These are phyloP conservation scores for Apteryx owenii DNA, from an alignment of 2,113 vertebrate genomes.

Conservation along the genomic window DNA sequence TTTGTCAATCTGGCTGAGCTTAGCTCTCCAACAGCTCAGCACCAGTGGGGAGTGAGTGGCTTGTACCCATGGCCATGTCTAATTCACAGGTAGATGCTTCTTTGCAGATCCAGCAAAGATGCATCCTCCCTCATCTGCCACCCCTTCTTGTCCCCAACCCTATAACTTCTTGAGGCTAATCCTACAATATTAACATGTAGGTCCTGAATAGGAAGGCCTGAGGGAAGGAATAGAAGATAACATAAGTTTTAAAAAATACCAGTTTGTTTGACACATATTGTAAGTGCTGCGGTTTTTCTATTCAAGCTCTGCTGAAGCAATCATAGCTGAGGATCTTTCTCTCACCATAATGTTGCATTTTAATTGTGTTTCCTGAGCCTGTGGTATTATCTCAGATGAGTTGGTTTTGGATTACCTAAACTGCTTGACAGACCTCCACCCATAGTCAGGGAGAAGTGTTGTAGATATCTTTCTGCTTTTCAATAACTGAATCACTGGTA, in stretches of 20 bases:
- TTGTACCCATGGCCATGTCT: background rate
- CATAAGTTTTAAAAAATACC: background rate
- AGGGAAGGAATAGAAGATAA: background rate
- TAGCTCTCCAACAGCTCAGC: background rate
- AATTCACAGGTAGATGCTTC: too few species aligned
- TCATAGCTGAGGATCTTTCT: background rate
- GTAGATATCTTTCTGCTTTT: background rate
- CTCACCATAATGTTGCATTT: background rate
- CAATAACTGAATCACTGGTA: background rate
- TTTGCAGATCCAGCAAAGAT: background rate
- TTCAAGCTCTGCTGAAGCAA: background rate
- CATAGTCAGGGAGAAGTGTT: background rate
- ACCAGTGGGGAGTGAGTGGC: background rate
- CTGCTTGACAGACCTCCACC: background rate
- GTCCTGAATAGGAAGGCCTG: background rate
- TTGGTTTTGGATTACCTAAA: background rate
- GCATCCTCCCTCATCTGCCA: background rate
- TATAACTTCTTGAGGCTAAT: background rate
- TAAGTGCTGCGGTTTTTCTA: background rate
- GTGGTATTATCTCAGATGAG: background rate
- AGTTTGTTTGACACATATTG: background rate
- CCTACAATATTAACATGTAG: background rate
- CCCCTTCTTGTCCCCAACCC: fast-evolving
- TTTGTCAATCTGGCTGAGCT: background rate
- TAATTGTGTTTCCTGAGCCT: background rate